phyloP scores from a whole-genome alignment of 2,888 invertebrate genomes.

The Drosophila quinaria region DNA sequence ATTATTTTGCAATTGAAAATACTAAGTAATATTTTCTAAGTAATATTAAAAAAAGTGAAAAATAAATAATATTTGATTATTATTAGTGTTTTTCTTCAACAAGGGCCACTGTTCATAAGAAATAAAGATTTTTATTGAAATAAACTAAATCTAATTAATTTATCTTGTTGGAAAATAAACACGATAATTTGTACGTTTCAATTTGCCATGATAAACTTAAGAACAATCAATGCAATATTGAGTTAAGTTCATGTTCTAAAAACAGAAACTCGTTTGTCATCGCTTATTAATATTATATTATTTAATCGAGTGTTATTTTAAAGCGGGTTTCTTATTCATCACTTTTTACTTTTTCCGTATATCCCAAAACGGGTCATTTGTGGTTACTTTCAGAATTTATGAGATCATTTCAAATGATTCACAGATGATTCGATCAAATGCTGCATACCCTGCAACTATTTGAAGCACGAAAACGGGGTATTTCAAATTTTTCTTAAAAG shows the following conservation, averaged over 20 bases:
- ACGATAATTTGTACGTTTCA: no score
- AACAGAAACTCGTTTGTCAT: background rate
- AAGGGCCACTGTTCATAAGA: no score
- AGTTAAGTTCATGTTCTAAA: background rate
- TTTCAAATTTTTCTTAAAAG: background rate
- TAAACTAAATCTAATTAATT: no score
- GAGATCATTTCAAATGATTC: constrained; percentile 44
- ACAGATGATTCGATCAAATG: constrained; percentile 5
- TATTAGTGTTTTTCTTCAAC: no score
- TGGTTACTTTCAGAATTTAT: constrained; percentile 19
- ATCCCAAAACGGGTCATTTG: background rate
- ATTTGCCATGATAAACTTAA: background rate
- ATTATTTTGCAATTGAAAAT: no score
- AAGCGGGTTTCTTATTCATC: background rate
- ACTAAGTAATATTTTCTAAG: no score
- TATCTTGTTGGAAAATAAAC: no score
- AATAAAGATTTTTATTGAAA: no score
- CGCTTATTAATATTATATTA: background rate
- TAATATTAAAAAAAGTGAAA: no score
- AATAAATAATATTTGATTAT: no score
- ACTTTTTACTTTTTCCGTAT: background rate
- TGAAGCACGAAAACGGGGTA: background rate
- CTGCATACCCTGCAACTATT: background rate
- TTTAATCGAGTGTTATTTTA: background rate
- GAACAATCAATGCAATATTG: background rate